phyloP scores from a whole-genome alignment of 1,140 invertebrate genomes.

The Campoletis sonorensis region DNA sequence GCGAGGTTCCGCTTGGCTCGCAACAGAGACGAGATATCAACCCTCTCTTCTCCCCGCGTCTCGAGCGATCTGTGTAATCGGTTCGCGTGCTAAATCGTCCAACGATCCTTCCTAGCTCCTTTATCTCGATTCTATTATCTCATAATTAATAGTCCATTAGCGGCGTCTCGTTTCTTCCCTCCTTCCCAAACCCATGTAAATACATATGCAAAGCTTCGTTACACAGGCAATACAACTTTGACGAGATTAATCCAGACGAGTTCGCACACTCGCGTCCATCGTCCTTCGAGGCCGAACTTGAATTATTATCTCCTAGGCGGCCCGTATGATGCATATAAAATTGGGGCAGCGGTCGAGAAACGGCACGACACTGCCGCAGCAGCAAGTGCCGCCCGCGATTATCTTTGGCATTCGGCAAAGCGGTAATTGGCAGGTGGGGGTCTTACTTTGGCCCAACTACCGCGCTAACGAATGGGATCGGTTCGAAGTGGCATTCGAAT shows the following conservation, averaged over 20 bases:
- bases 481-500: constrained; percentile 58
- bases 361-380: not conserved
- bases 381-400: constrained; percentile 47
- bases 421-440: constrained; percentile 62
- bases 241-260: constrained; percentile 3
- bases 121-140: constrained; percentile 58
- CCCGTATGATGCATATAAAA: constrained; percentile 19
- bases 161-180: not conserved
- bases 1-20: too few relatives aligned
- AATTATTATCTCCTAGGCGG: too few relatives aligned
- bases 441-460: constrained; percentile 55
- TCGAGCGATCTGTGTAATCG: constrained; percentile 50
- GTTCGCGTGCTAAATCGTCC: constrained; percentile 55
- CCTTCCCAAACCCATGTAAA: not conserved
- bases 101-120: constrained; percentile 44
- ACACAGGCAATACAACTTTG: constrained; percentile 16
- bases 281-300: too few relatives aligned
- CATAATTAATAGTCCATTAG: constrained; percentile 62
- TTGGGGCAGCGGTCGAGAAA: constrained; percentile 36
- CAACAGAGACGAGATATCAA: too few relatives aligned
- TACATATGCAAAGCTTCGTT: not conserved
- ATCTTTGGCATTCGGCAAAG: constrained; percentile 51
- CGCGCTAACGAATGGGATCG: constrained; percentile 60
- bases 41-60: constrained; percentile 22
- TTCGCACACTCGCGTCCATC: not conserved